Evolutionary conservation across 2,888 invertebrate species (phyloP).

Genomic region (Oscheius sp.): DNA sequence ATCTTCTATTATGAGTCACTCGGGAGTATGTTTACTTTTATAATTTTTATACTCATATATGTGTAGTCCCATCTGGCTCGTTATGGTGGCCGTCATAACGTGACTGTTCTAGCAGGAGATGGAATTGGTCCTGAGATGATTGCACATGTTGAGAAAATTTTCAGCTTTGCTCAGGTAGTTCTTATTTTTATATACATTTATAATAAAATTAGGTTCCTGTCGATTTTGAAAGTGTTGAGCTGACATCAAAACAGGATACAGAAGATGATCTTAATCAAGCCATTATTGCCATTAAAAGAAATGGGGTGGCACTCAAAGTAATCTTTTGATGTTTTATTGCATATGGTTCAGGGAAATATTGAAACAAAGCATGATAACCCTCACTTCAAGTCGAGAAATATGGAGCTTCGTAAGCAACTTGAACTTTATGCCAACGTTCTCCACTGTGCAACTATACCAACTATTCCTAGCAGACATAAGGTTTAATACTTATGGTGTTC

Average conservation of each 20-base stretch:
- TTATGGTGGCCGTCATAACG: constrained; percentile 94
- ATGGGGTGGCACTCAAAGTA: constrained; percentile 86
- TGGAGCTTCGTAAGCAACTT: constrained; percentile 80
- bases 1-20: constrained; percentile 49
- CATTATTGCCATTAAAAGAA: constrained; percentile 91
- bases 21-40: constrained; percentile 37
- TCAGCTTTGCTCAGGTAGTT: constrained; percentile 71
- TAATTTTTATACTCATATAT: background rate
- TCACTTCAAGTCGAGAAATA: constrained; percentile 86
- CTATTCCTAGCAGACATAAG: constrained; percentile 79
- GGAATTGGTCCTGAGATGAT: constrained; percentile 97
- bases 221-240: constrained; percentile 87
- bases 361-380: constrained; percentile 89
- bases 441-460: constrained; percentile 88
- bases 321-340: background rate
- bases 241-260: constrained; percentile 82
- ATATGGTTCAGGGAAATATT: constrained; percentile 81
- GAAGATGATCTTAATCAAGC: constrained; percentile 89
- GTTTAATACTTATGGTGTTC: constrained; percentile 60
- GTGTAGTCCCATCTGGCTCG: constrained; percentile 72
- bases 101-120: constrained; percentile 94
- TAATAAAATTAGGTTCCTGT: constrained; percentile 77
- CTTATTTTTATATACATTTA: background rate
- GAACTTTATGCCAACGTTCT: constrained; percentile 92
- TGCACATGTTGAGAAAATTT: constrained; percentile 89